Percentiles rank a stretch among this genome's conserved stretches.
Evolutionary conservation across 2,888 invertebrate genomes (phyloP).

Genomic region (Phytoseiulus persimilis): DNA sequence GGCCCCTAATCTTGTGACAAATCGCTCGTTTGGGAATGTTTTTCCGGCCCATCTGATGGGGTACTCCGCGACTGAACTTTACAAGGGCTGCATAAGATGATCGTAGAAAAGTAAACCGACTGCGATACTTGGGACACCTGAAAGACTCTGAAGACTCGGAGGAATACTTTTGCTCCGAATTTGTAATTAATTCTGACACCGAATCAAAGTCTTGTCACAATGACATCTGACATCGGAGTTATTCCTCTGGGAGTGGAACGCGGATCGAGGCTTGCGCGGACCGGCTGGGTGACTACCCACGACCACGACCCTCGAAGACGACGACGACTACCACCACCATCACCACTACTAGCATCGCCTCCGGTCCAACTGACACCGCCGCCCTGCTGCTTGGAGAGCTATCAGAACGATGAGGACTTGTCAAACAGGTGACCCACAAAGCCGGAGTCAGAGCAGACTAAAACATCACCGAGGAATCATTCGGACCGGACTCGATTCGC

Average conservation of each 20-base stretch:
- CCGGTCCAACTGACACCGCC: not conserved
- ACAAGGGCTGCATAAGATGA: too few relatives aligned
- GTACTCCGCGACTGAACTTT: too few relatives aligned
- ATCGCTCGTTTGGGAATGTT: too few relatives aligned
- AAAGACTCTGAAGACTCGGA: not conserved
- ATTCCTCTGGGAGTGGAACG: not conserved
- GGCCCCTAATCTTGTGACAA: too few relatives aligned
- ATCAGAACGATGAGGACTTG: not conserved
- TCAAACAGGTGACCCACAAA: not conserved
- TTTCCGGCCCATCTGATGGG: too few relatives aligned
- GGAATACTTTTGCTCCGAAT: not conserved
- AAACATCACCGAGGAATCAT: not conserved
- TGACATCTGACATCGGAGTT: not conserved
- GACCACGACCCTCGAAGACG: not conserved
- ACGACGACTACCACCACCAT: not conserved
- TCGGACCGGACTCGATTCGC: not conserved
- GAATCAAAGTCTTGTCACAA: conserved; percentile 5
- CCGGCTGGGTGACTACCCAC: not conserved
- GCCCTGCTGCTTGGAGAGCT: not conserved
- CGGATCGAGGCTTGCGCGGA: not conserved
- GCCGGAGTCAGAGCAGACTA: not conserved
- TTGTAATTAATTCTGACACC: not conserved
- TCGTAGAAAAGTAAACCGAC: too few relatives aligned
- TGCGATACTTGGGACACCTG: not conserved
- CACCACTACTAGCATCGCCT: not conserved